These are phyloP conservation scores for Lucifuga dentata DNA, from an alignment of 2,113 vertebrate species.

Conservation along the genomic window DNA sequence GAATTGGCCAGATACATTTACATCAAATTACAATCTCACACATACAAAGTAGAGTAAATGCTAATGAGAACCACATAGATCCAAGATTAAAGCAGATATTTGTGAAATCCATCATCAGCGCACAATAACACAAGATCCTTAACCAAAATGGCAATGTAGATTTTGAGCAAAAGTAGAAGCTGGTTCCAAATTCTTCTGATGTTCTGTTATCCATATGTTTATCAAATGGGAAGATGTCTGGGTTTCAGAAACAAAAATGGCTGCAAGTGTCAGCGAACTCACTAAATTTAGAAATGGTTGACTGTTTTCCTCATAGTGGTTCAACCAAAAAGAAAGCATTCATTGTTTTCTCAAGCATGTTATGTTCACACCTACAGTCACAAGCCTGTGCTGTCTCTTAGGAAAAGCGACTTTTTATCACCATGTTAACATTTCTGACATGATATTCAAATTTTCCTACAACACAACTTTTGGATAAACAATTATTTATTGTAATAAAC, in stretches of 20 bases:
- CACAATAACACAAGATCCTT: conserved; percentile 22
- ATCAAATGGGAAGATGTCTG: conserved; percentile 1
- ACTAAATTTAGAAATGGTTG: conserved; percentile 67
- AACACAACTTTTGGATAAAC: not conserved
- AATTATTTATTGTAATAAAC: conserved; percentile 20
- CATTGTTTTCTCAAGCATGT: conserved; percentile 54
- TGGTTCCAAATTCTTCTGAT: not conserved
- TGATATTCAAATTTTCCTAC: not conserved
- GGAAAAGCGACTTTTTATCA: conserved; percentile 26
- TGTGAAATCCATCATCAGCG: conserved; percentile 45
- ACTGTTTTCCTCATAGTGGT: conserved; percentile 43
- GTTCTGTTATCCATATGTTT: conserved; percentile 10
- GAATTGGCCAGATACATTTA: conserved; percentile 4
- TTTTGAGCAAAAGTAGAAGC: conserved; percentile 4
- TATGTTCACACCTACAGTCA: conserved; percentile 52
- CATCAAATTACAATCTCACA: conserved; percentile 7
- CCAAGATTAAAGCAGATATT: conserved; percentile 57
- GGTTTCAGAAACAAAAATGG: conserved; percentile 53
- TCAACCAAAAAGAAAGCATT: conserved; percentile 50
- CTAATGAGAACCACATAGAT: conserved; percentile 12
- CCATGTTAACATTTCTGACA: not conserved
- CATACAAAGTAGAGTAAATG: conserved; percentile 26
- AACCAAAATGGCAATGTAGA: conserved; percentile 15
- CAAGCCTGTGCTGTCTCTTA: conserved; percentile 34
- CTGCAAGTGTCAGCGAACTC: conserved; percentile 62